Evolutionary conservation across 2,888 invertebrate species (phyloP), one percentile per base, ranked within the genome.

Genomic region (Penaeus monodon): DNA sequence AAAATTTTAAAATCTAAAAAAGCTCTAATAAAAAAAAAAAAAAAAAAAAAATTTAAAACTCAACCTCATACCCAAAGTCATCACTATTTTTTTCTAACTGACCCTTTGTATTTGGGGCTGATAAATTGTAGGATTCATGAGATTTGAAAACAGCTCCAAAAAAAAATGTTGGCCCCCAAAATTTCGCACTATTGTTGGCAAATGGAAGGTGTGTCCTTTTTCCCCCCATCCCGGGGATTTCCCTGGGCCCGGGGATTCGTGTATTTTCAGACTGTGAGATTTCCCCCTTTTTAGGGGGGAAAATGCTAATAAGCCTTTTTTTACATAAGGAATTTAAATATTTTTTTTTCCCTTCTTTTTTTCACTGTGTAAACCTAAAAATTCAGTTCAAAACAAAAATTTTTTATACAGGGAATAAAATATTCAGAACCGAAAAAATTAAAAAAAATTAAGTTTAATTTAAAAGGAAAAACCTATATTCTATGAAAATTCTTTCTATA

Each of bases 121-220:
- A 92, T 90, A 91, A 93, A 93, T 84, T 89, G 89, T 68, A 90
- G 65, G 12, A 88, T 27, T 90, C 98, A 91, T 97, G 96, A 68
- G 95, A 91, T 93, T 98, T 98, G 90, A 98, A 93, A 81, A 95
- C 92, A 0, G 96, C 94, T n/a, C 98, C 98, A 91, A 97, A 95
- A 1, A 98, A 89, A 92, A 98, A 97, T 84, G 96, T 96, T 0
- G 95, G 95, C n/a, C n/a, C 78, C 98, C 97, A 92, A 98, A 99
- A 12, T 97, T 96, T 92, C 95, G 95, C 90, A 96, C 94, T 77
- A 99, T 93, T 0, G 97, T 96, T 64, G 95, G 95, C 91, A 93
- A 91, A 99, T 95, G 0, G 97, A 0, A 97, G 86, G 33, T 87
- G 27, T 88, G 83, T 84, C 82, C 29, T 85, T 76, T 27, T 85